Conservation (phyloP, 2,888 invertebrate genomes). For the Morpho helenor region DNA sequence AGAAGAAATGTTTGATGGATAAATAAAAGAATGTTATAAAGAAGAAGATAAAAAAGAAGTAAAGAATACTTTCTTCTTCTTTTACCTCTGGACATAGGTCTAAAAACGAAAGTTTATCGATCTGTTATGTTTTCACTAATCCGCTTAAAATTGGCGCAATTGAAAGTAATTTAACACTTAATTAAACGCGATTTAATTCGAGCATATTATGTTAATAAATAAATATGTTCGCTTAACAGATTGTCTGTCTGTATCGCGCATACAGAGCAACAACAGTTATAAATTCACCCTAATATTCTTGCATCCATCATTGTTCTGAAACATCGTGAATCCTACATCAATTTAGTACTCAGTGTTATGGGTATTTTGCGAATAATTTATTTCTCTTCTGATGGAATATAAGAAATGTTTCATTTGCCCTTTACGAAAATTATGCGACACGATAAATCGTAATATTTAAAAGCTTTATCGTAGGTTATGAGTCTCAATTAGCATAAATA, state of each 20-base stretch:
- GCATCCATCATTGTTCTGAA: slow-evolving; percentile 42
- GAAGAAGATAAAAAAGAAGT: too few species aligned
- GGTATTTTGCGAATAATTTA: slow-evolving; percentile 7
- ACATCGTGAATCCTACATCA: slow-evolving; percentile 5
- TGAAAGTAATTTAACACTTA: too few species aligned
- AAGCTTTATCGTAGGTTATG: too few species aligned
- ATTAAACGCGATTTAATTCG: too few species aligned
- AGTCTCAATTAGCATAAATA: too few species aligned
- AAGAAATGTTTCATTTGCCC: background rate
- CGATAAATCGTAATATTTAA: background rate
- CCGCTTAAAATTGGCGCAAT: too few species aligned
- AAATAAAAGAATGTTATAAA: too few species aligned
- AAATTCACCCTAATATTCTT: slow-evolving; percentile 49
- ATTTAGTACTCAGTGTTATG: slow-evolving; percentile 1
- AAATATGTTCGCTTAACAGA: background rate
- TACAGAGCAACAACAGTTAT: slow-evolving; percentile 45
- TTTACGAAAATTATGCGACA: background rate
- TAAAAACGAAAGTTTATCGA: too few species aligned
- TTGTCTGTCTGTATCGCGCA: slow-evolving; percentile 2
- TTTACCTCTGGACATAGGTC: too few species aligned
- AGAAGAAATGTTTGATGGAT: too few species aligned
- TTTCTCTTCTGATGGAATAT: background rate
- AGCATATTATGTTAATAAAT: background rate
- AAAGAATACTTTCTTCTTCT: too few species aligned
- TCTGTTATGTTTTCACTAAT: too few species aligned